Evolutionary conservation across 1,140 invertebrate genomes (phyloP).

Genomic region (Camponotus floridanus): DNA sequence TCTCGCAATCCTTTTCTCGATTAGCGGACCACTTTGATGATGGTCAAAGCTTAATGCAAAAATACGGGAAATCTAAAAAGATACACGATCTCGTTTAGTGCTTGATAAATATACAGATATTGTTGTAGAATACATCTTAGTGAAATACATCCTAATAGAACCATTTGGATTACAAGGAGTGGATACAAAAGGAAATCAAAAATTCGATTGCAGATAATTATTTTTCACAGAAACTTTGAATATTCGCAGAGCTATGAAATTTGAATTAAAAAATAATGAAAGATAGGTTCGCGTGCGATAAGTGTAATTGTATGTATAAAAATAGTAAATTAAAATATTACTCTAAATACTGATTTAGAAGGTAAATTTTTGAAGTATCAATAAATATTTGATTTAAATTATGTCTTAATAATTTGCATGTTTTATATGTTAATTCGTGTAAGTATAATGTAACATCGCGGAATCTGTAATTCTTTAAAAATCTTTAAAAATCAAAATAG

Average conservation of each 20-base stretch:
- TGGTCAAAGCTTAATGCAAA: neutral
- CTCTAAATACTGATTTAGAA: neutral
- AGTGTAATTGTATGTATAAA: neutral
- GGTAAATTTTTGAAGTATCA: constrained; percentile 6
- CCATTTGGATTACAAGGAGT: neutral
- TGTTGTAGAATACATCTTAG: constrained; percentile 25
- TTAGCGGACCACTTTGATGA: constrained; percentile 12
- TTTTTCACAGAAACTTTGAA: constrained; percentile 19
- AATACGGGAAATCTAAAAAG: neutral
- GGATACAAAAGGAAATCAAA: constrained; percentile 1
- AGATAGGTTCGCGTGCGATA: neutral
- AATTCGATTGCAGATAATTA: constrained; percentile 21
- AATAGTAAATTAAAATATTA: constrained; percentile 17
- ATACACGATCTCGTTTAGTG: constrained; percentile 47
- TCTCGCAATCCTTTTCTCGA: constrained; percentile 23
- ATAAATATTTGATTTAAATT: constrained; percentile 22
- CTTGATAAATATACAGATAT: constrained; percentile 18
- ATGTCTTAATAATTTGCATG: constrained; percentile 28
- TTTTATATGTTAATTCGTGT: constrained; percentile 31
- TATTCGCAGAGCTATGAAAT: neutral
- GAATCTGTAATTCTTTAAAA: neutral
- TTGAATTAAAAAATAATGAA: neutral
- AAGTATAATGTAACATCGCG: neutral
- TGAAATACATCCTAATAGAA: neutral
- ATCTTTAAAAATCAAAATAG: constrained; percentile 5